Percentiles rank a stretch among this genome's conserved stretches.
These are phyloP conservation scores for Oscheius sp. DNA, from an alignment of 2,888 invertebrate species.

Conservation along the genomic window DNA sequence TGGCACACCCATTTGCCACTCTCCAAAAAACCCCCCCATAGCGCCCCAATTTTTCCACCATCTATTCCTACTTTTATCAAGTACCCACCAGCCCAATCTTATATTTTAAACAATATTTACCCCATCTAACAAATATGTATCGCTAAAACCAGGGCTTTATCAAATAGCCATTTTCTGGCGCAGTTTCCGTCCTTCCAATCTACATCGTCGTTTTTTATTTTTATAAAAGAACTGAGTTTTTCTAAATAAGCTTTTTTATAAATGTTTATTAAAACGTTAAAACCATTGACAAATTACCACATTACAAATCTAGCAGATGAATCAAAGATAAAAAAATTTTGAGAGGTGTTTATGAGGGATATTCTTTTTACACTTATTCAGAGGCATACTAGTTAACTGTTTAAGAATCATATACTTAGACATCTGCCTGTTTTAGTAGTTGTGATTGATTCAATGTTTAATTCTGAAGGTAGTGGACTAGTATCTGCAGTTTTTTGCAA, in stretches of 20 bases:
- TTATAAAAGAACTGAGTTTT: not conserved
- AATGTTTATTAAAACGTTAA: slow-evolving; percentile 9
- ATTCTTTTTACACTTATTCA: no score
- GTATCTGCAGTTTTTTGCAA: no score
- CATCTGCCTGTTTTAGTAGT: no score
- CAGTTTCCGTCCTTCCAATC: not conserved
- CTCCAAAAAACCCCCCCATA: not conserved
- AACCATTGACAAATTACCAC: no score
- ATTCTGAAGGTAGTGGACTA: no score
- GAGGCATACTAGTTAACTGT: no score
- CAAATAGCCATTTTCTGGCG: slow-evolving; percentile 2
- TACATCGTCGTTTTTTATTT: not conserved
- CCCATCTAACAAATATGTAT: not conserved
- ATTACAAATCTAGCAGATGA: no score
- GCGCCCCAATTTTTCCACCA: slow-evolving; percentile 1
- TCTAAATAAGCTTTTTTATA: not conserved
- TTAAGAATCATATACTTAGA: no score
- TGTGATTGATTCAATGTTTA: no score
- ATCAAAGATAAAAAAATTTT: no score
- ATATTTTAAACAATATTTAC: slow-evolving; percentile 4
- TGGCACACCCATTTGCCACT: not conserved
- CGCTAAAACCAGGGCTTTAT: slow-evolving; percentile 5
- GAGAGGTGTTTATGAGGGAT: no score
- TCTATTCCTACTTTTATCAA: slow-evolving; percentile 16
- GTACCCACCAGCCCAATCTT: not conserved